Conservation (phyloP, 92 coral and sea anemone species). For the Chrysogorgia sp. region DNA sequence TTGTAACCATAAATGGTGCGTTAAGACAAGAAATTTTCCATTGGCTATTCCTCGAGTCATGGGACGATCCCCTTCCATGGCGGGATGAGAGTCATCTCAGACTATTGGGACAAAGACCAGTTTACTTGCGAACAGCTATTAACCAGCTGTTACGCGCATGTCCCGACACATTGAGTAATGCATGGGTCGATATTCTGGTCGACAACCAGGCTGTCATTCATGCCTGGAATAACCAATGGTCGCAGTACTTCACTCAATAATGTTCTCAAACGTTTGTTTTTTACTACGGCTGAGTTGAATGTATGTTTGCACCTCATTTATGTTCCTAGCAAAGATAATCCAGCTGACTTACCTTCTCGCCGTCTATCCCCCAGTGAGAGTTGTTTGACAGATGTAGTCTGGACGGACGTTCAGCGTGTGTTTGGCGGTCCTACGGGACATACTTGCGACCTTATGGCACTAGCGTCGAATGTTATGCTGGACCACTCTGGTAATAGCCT, state of each 20-base stretch:
- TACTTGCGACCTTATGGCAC: constrained; percentile 53
- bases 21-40: constrained; percentile 51
- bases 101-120: constrained; percentile 57
- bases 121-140: constrained; percentile 29
- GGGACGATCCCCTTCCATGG: constrained; percentile 48
- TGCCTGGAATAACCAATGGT: constrained; percentile 58
- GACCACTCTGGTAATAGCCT: constrained; percentile 34
- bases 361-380: constrained; percentile 45
- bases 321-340: constrained; percentile 31
- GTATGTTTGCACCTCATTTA: constrained; percentile 38
- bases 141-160: constrained; percentile 36
- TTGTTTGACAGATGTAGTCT: neutral
- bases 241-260: constrained; percentile 45
- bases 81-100: constrained; percentile 49
- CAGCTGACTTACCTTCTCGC: constrained; percentile 61
- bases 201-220: constrained; percentile 62
- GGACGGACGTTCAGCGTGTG: constrained; percentile 4
- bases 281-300: constrained; percentile 36
- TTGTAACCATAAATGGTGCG: constrained; percentile 18
- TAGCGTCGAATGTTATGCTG: constrained; percentile 57
- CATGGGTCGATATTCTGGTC: constrained; percentile 54
- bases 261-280: constrained; percentile 46
- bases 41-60: constrained; percentile 55
- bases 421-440: constrained; percentile 53
- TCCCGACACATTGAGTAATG: constrained; percentile 15